Evolutionary conservation across 2,888 invertebrate species (phyloP).

Genomic region (Pharmacophagus antenor): DNA sequence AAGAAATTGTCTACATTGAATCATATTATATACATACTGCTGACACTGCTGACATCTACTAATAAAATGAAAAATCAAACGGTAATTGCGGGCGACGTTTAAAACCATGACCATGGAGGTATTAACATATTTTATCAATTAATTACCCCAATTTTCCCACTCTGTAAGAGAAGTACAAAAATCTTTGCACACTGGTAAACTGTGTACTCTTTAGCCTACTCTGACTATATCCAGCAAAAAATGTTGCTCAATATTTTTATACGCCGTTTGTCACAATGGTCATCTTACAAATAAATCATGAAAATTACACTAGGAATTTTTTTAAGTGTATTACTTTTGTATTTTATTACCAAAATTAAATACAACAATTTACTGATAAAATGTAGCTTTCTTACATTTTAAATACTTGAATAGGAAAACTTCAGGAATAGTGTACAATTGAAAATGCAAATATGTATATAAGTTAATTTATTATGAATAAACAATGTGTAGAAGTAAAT

Average conservation of each 20-base stretch:
- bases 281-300: too few relatives aligned
- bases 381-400: not conserved
- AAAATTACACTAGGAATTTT: too few relatives aligned
- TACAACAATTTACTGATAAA: not conserved
- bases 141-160: not conserved
- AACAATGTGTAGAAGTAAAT: slow-evolving; percentile 78
- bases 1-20: not conserved
- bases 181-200: too few relatives aligned
- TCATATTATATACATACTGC: not conserved
- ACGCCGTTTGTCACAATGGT: too few relatives aligned
- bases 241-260: too few relatives aligned
- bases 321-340: too few relatives aligned
- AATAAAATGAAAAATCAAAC: not conserved
- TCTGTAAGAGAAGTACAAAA: not conserved
- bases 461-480: slow-evolving; percentile 77
- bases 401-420: not conserved
- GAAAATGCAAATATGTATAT: slow-evolving; percentile 42
- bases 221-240: too few relatives aligned
- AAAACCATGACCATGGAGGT: not conserved
- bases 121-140: not conserved
- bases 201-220: too few relatives aligned
- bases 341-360: too few relatives aligned
- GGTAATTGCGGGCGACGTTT: not conserved
- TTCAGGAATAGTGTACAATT: slow-evolving; percentile 6
- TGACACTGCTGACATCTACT: not conserved